Evolutionary conservation across 2,113 vertebrate species (phyloP).

Genomic region (Erinaceus europaeus): DNA sequence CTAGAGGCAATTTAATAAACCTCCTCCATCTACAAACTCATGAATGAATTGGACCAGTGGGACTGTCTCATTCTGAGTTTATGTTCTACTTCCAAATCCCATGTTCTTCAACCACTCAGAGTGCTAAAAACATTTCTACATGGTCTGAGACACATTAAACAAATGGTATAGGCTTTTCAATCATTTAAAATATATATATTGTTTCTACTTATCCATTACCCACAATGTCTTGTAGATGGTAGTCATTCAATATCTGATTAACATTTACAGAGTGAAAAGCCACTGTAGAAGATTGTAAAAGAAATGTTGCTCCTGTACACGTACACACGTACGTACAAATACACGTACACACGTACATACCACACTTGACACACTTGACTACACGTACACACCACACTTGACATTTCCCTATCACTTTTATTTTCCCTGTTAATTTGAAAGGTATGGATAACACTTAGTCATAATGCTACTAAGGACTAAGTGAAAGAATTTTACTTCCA

Average conservation of each 20-base stretch:
- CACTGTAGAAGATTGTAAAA: neutral
- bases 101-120: conserved; percentile 1
- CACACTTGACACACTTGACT: too few species aligned
- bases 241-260: neutral
- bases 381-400: neutral
- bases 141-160: conserved; percentile 12
- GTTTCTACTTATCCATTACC: neutral
- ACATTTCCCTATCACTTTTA: neutral
- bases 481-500: neutral
- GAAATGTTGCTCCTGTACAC: neutral
- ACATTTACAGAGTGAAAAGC: neutral
- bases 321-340: neutral
- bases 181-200: neutral
- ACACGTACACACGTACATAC: too few species aligned
- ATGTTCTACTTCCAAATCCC: neutral
- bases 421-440: conserved; percentile 10
- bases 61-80: neutral
- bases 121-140: conserved; percentile 6
- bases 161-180: neutral
- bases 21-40: conserved; percentile 1
- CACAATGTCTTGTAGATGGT: neutral
- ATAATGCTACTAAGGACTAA: neutral
- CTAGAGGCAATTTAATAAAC: conserved; percentile 16
- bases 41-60: neutral
- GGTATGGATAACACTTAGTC: neutral